A percentile compares a stretch with the other conserved stretches of the same genome.
Conservation (phyloP, 2,797 vertebrate genomes). For the Microctenopoma steveboyesi region DNA sequence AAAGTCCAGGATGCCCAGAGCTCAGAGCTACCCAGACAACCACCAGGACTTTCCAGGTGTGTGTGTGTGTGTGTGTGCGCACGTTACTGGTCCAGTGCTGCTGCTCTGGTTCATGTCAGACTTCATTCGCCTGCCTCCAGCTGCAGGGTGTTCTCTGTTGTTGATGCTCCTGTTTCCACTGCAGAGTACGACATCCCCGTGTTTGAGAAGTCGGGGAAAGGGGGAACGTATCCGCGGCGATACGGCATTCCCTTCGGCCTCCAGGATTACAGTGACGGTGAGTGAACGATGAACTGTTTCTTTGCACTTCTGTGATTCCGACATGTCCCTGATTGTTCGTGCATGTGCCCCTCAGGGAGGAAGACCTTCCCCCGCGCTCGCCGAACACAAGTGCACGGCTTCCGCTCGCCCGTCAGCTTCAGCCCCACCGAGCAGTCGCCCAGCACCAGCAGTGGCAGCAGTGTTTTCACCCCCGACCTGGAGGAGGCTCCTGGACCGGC, state of each 20-base stretch:
- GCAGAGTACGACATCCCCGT: conserved; percentile 95
- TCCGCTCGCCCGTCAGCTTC: conserved; percentile 95
- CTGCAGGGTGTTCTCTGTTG: not conserved
- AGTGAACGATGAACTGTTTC: conserved; percentile 36
- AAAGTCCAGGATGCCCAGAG: conserved; percentile 96
- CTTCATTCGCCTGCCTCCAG: not conserved
- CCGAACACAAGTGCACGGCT: conserved; percentile 92
- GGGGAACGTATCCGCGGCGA: conserved; percentile 95
- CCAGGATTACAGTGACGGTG: conserved; percentile 96
- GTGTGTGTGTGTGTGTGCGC: no score
- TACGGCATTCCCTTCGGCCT: conserved; percentile 94
- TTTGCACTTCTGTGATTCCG: not conserved
- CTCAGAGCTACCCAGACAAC: conserved; percentile 99
- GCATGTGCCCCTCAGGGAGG: conserved; percentile 84
- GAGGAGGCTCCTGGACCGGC: conserved; percentile 87
- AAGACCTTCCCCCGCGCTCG: conserved; percentile 98
- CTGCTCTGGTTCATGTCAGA: not conserved
- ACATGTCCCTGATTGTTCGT: not conserved
- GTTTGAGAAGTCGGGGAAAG: conserved; percentile 98
- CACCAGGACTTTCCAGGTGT: conserved; percentile 97
- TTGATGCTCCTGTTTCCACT: not conserved
- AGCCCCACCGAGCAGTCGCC: conserved; percentile 94
- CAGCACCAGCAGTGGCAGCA: conserved; percentile 97
- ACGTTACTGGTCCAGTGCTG: not conserved
- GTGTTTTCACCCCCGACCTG: conserved; percentile 92